Evolutionary conservation across 2,888 invertebrate genomes (phyloP).

Genomic region (Hermaeophaga mercurialis): DNA sequence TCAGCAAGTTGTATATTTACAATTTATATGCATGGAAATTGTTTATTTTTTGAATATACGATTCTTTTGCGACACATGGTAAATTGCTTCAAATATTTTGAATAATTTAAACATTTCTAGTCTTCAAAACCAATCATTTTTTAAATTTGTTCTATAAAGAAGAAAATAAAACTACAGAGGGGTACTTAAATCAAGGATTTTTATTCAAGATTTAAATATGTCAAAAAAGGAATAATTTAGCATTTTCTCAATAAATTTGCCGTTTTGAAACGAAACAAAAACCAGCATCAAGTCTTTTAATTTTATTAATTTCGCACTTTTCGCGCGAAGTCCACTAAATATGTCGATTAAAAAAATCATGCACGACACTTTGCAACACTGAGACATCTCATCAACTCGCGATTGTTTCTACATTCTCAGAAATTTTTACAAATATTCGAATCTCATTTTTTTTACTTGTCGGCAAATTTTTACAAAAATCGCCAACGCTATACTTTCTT

Average conservation of each 20-base stretch:
- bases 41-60: too few species aligned
- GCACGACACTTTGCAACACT: too few species aligned
- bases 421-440: conserved; percentile 21
- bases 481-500: too few species aligned
- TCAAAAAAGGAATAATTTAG: conserved; percentile 36
- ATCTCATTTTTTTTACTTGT: background rate
- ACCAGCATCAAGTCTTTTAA: conserved; percentile 26
- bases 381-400: too few species aligned
- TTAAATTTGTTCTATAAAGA: background rate
- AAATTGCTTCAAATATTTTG: too few species aligned
- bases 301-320: conserved; percentile 22
- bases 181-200: conserved; percentile 53
- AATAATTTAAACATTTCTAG: too few species aligned
- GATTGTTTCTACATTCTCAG: too few species aligned
- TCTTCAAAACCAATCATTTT: too few species aligned
- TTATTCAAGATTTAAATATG: conserved; percentile 46
- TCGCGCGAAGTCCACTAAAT: conserved; percentile 26
- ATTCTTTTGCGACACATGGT: too few species aligned
- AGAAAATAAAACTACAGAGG: conserved; percentile 30
- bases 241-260: conserved; percentile 36
- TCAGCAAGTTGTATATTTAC: too few species aligned
- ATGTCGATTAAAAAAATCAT: conserved; percentile 17
- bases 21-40: too few species aligned
- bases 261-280: conserved; percentile 34
- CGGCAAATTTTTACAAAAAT: conserved; percentile 13